Base-by-base conservation (phyloP, 1,140 invertebrate species). In the Papilio machaon region DNA sequence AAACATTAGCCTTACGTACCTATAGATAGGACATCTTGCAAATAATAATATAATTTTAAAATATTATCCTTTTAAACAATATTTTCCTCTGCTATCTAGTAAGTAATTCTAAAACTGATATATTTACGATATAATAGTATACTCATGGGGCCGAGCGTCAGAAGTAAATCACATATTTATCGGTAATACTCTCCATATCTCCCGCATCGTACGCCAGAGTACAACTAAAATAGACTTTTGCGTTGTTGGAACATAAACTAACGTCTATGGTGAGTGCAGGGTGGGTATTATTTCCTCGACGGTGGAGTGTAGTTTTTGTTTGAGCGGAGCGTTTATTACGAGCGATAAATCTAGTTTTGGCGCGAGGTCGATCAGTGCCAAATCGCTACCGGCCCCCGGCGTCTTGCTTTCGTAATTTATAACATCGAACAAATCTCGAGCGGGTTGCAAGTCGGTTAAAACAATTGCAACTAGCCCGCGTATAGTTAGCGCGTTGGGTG, bases 301-400 rank as follows among this genome's bases (percentile, higher is more conserved):
- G 19, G 19, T 47, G 23, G 74, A 19, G 23, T 47, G 74, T 76
- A 30, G 47, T 47, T 49, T 75, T 76, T 76, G 74, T 76, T 76
- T 76, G n/a, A 49, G 74, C 47, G 46, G 46, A 80, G 84, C 82
- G 79, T 82, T 86, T 84, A 83, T 81, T 81, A 86, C 84, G 60
- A 82, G 82, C 87, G 73, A 90, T 92, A 91, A 91, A 91, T 92
- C 90, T 90, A 86, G 90, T 90, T 92, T 90, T 85, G 88, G 88
- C 84, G 85, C 90, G 87, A 90, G 89, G 88, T 88, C 91, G 87
- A 87, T 90, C 87, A 85, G 87, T 89, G 73, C 79, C 82, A 82
- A 89, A 88, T 90, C 85, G 87, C 87, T 88, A 87, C 87, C 83
- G 86, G 85, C 88, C 77, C 58, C 77, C 77, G 77, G 77, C 77